A percentile compares a stretch with the other conserved stretches of the same genome.
Evolutionary conservation across 2,797 vertebrate species (phyloP).

Genomic region (Helarctos malayanus): DNA sequence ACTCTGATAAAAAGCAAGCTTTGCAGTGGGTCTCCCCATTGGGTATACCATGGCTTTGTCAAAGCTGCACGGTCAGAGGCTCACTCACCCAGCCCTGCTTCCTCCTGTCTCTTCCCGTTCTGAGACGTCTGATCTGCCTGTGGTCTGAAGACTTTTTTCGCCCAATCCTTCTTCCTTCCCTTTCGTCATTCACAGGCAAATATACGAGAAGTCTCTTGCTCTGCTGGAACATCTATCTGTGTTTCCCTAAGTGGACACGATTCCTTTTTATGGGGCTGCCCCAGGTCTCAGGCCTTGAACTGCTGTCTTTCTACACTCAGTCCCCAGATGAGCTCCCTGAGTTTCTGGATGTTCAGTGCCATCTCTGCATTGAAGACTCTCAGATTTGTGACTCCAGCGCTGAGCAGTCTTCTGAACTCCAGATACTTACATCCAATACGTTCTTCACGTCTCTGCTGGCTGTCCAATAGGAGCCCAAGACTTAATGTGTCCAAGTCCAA

Average conservation of each 20-base stretch:
- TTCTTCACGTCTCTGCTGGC: no score
- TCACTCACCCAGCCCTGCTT: not conserved
- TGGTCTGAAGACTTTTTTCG: not conserved
- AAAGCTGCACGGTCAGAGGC: not conserved
- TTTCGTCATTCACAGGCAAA: not conserved
- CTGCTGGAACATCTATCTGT: not conserved
- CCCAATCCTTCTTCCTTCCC: not conserved
- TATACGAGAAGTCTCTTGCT: accelerated
- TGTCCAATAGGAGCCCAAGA: not conserved
- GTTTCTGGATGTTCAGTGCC: not conserved
- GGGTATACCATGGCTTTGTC: not conserved
- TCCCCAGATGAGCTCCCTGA: not conserved
- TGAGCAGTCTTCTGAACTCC: not conserved
- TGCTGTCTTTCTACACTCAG: not conserved
- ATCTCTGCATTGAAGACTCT: not conserved
- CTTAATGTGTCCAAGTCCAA: not conserved
- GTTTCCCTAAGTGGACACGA: not conserved
- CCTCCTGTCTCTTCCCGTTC: not conserved
- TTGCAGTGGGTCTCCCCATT: not conserved
- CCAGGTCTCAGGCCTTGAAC: not conserved
- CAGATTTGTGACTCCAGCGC: not conserved
- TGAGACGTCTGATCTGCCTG: not conserved
- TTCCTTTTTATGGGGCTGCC: accelerated
- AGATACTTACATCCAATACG: not conserved
- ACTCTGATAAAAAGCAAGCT: not conserved